Evolutionary conservation across 1,140 invertebrate genomes (phyloP).

Genomic region (Centruroides sculpturatus): DNA sequence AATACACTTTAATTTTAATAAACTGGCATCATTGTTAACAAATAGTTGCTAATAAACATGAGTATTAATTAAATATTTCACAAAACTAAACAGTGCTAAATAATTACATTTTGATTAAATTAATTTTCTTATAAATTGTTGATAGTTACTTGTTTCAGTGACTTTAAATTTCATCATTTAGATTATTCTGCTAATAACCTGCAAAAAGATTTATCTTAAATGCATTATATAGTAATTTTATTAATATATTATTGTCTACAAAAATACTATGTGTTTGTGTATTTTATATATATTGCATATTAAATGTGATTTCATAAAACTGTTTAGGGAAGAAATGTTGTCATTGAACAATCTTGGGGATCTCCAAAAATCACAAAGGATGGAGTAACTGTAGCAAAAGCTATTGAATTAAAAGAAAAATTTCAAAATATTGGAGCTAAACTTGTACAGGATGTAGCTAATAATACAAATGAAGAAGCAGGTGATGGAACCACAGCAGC

Average conservation of each 20-base stretch:
- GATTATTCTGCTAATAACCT: too few relatives aligned
- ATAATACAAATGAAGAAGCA: conserved; percentile 99
- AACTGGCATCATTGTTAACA: too few relatives aligned
- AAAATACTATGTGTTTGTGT: not conserved
- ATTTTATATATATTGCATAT: not conserved
- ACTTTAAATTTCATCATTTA: too few relatives aligned
- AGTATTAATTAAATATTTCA: too few relatives aligned
- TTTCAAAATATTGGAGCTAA: conserved; percentile 99
- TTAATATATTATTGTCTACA: not conserved
- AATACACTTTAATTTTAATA: too few relatives aligned
- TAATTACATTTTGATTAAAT: too few relatives aligned
- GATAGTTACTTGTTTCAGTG: too few relatives aligned
- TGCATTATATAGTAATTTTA: not conserved
- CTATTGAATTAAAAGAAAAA: conserved; percentile 96
- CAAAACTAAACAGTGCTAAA: too few relatives aligned
- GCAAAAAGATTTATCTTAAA: too few relatives aligned
- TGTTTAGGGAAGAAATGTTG: conserved; percentile 85
- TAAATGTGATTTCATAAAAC: conserved; percentile 3
- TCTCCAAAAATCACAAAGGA: conserved; percentile 99
- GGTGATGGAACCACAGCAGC: conserved; percentile 99
- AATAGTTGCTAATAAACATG: too few relatives aligned
- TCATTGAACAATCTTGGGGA: conserved; percentile 98
- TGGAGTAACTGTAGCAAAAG: conserved; percentile 98
- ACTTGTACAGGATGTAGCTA: conserved; percentile 98
- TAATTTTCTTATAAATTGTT: too few relatives aligned